Conservation (phyloP, 2,888 invertebrate genomes). For the Drosophila tanythrix region DNA sequence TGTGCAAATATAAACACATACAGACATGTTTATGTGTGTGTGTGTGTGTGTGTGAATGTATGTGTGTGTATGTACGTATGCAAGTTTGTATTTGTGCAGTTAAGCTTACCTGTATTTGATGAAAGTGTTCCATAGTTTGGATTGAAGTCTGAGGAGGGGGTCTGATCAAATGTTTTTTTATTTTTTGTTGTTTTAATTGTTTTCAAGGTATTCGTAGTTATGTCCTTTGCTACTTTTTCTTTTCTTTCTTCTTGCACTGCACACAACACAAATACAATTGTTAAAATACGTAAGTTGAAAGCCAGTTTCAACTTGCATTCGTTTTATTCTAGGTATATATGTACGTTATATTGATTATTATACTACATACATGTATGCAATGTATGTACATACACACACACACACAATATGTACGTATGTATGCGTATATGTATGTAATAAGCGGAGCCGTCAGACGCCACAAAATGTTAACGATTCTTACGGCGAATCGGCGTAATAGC, state of each 20-base stretch:
- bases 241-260: conserved; percentile 48
- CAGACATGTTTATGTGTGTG: conserved; percentile 13
- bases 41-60: conserved; percentile 14
- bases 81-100: conserved; percentile 45
- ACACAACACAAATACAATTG: conserved; percentile 59
- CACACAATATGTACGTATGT: conserved; percentile 35
- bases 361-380: conserved; percentile 36
- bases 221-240: conserved; percentile 39
- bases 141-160: conserved; percentile 24
- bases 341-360: conserved; percentile 70
- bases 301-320: conserved; percentile 61
- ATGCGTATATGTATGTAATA: conserved; percentile 35
- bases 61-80: conserved; percentile 15
- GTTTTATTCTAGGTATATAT: conserved; percentile 58
- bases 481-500: conserved; percentile 53
- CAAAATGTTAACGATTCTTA: conserved; percentile 56
- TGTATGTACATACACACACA: conserved; percentile 15
- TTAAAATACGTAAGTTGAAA: conserved; percentile 49
- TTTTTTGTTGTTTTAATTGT: conserved; percentile 26
- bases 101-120: conserved; percentile 84
- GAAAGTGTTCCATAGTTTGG: conserved; percentile 83
- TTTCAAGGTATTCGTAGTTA: conserved; percentile 27
- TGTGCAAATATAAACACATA: conserved; percentile 28
- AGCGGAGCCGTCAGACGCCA: conserved; percentile 54
- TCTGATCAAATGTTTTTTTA: conserved; percentile 14